Base-by-base conservation (phyloP, 2,888 invertebrate species). In the Eupeodes luniger region DNA sequence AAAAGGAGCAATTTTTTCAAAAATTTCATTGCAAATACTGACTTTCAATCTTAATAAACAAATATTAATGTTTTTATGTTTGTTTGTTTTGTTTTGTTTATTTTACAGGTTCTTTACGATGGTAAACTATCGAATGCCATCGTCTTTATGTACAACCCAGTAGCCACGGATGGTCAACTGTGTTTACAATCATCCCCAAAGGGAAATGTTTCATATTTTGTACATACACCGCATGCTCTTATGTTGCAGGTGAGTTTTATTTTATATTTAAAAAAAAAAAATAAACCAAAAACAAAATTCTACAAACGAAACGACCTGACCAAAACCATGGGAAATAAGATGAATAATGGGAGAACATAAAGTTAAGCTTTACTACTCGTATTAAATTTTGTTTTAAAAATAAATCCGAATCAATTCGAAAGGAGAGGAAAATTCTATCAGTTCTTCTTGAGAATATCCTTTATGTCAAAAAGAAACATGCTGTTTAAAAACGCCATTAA, bases 111-210 rank as follows among this genome's bases (percentile, higher is more conserved):
- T 90, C 95, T 99, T 91, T 99, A 99, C 94, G 99, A 99, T 94
- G 99, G 99, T 89, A 99, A 99, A 94, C 95, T 99, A 93, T 98
- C 99, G 89, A 97, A 96, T 92, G 98, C 98, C 90, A 98, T 99
- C 93, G 98, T 99, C 92, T 99, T 99, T 95, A 99, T 99, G 98
- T 99, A 99, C 95, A 99, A 99, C 94, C 99, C 99, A 89, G 99
- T 99, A 92, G 99, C 99, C 89, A 99, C 99, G 90, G 99, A 99
- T 94, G 98, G 99, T 90, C 99, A 99, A 94, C 95, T 99, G 89
- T 99, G 99, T 94, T 96, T 99, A 90, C 99, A 99, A 94, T 99
- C 99, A 69, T 98, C 99, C 91, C 99, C 99, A 80, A 99, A 99
- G 94, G 98, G 98, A 93, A 99, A 99, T 94, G 96, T 97, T 91